Evolutionary conservation across 2,113 vertebrate species (phyloP).

Genomic region (Ameiurus melas): DNA sequence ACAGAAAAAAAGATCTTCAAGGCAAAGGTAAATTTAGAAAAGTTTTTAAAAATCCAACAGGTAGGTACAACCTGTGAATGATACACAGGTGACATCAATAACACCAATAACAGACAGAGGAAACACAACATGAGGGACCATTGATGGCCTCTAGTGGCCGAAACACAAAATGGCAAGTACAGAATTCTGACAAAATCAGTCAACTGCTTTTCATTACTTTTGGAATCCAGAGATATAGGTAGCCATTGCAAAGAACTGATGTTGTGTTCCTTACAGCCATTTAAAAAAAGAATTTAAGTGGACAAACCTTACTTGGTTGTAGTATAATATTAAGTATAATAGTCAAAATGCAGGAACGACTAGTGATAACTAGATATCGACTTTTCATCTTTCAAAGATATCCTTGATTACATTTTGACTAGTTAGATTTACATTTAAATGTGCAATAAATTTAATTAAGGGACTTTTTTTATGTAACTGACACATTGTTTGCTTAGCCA

Average conservation of each 20-base stretch:
- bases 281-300: neutral
- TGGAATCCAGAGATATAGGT: neutral
- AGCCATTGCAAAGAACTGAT: neutral
- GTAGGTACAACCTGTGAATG: too few species aligned
- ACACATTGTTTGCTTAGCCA: neutral
- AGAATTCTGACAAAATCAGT: neutral
- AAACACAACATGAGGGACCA: too few species aligned
- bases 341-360: neutral
- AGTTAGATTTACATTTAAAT: neutral
- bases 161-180: too few species aligned
- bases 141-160: too few species aligned
- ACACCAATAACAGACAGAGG: too few species aligned
- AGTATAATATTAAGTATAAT: neutral
- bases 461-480: neutral
- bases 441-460: neutral
- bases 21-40: too few species aligned
- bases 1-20: too few species aligned
- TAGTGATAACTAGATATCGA: neutral
- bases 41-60: too few species aligned
- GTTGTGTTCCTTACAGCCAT: neutral
- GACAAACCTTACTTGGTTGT: neutral
- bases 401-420: too few species aligned
- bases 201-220: neutral
- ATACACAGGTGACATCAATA: too few species aligned
- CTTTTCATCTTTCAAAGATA: too few species aligned